These are phyloP conservation scores for Drosophila ficusphila DNA, from an alignment of 1,140 invertebrate genomes.

Conservation along the genomic window DNA sequence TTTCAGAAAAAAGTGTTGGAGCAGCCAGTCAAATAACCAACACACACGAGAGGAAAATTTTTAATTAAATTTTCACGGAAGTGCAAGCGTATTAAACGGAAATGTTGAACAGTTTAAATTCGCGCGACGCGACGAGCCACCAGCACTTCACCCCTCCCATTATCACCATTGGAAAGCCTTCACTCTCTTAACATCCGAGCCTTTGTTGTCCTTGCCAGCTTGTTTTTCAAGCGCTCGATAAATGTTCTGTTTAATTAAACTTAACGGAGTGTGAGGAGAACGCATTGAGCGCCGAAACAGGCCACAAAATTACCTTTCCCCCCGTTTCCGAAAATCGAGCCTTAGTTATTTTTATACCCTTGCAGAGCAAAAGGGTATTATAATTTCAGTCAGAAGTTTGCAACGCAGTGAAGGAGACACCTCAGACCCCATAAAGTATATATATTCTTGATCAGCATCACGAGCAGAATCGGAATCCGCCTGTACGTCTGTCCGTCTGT, in stretches of 20 bases:
- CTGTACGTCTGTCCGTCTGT: too few relatives aligned
- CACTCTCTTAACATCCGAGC: neutral
- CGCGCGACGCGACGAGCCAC: neutral
- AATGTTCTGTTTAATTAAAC: neutral
- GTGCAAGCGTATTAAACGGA: slow-evolving; percentile 13
- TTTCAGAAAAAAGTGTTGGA: slow-evolving; percentile 10
- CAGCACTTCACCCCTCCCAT: neutral
- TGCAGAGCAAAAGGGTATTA: too few relatives aligned
- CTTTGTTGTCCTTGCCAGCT: neutral
- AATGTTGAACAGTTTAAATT: slow-evolving; percentile 15
- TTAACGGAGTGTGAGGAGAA: neutral
- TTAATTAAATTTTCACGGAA: slow-evolving; percentile 26
- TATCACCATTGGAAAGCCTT: neutral
- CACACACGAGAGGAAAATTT: slow-evolving; percentile 1
- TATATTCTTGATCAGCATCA: too few relatives aligned
- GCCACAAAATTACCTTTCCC: too few relatives aligned
- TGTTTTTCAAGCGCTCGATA: neutral
- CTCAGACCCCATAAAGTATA: too few relatives aligned
- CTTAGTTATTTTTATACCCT: too few relatives aligned
- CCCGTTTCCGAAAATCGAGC: too few relatives aligned
- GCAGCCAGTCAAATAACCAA: neutral
- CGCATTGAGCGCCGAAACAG: too few relatives aligned
- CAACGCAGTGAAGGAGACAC: too few relatives aligned
- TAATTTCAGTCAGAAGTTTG: too few relatives aligned
- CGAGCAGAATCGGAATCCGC: too few relatives aligned